Conservation (phyloP, 92 coral and sea anemone species). For the Meandrina meandrites region DNA sequence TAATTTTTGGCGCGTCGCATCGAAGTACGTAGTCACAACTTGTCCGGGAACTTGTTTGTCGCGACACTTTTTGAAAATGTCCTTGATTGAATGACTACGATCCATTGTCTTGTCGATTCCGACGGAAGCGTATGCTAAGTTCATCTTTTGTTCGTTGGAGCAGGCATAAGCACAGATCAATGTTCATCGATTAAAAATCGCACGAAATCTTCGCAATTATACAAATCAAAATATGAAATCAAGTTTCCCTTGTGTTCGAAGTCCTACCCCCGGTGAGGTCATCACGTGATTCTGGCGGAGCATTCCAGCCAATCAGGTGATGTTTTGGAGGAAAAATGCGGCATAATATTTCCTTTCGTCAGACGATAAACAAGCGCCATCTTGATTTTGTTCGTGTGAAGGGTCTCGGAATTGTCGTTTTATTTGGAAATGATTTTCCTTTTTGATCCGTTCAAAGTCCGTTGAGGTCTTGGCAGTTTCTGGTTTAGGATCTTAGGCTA, state of each 20-base stretch:
- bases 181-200: neutral
- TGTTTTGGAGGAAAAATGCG: slow-evolving; percentile 4
- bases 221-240: slow-evolving; percentile 16
- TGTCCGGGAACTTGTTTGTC: neutral
- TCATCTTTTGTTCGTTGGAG: slow-evolving; percentile 19
- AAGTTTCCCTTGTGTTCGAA: neutral
- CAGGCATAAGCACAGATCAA: neutral
- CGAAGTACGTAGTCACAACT: neutral
- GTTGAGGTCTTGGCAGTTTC: slow-evolving; percentile 10
- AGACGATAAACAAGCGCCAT: slow-evolving; percentile 77
- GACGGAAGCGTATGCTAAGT: slow-evolving; percentile 3
- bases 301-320: slow-evolving; percentile 33
- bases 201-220: neutral
- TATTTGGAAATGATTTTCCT: slow-evolving; percentile 25
- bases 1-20: neutral
- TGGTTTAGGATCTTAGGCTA: slow-evolving; percentile 16
- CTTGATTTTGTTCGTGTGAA: slow-evolving; percentile 46
- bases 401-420: slow-evolving; percentile 29
- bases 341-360: slow-evolving; percentile 48
- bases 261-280: slow-evolving; percentile 19
- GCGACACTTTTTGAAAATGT: neutral
- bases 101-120: slow-evolving; percentile 12
- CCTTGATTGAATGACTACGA: neutral
- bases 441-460: neutral
- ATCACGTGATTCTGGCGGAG: slow-evolving; percentile 42